Evolutionary conservation across 2,888 invertebrate genomes (phyloP), one percentile per base, ranked within the genome.

Genomic region (Erannis defoliaria): DNA sequence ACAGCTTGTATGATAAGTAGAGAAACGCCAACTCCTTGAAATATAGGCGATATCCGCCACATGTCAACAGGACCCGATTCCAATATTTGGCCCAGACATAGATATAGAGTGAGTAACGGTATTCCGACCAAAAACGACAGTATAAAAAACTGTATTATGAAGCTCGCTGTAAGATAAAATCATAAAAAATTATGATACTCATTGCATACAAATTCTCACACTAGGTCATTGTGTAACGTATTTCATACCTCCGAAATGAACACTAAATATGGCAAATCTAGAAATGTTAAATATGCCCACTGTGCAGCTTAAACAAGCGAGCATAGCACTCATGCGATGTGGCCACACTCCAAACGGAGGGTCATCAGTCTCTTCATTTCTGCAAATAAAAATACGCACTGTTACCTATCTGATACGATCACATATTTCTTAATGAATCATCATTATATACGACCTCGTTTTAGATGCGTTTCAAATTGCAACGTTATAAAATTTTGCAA

Each of bases 21-120:
- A 0, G 97, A 95, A 53, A 98, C 95, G 16, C 98, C 98, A 18
- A 98, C 96, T 2, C 98, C 98, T 91, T 97, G 96, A 83, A 98
- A 98, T 73, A 98, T 95, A 0, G 98, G 98, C 55, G 98, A 98
- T 76, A 98, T 97, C 77, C 95, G 95, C 98, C 98, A 98, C 98
- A 98, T 98, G 75, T 97, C 97, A 62, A 98, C 95, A 1, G 97
- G 96, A 0, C 98, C 98, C 0, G 97, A 95, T 46, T 96, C 95
- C 62, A 98, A 90, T 73, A 97, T 96, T 84, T 97, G 97, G 1
- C 98, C 98, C 73, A 98, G 91, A 72, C 97, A 96, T 85, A 97
- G 94, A 85, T 97, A 97, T 50, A 98, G 93, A 57, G 97, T 97
- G 76, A 98, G 95, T 69, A 98, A 85, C 5, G 98, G 98, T 79